phyloP scores from a whole-genome alignment of 2,888 invertebrate genomes.

The Itoplectis maculator region DNA sequence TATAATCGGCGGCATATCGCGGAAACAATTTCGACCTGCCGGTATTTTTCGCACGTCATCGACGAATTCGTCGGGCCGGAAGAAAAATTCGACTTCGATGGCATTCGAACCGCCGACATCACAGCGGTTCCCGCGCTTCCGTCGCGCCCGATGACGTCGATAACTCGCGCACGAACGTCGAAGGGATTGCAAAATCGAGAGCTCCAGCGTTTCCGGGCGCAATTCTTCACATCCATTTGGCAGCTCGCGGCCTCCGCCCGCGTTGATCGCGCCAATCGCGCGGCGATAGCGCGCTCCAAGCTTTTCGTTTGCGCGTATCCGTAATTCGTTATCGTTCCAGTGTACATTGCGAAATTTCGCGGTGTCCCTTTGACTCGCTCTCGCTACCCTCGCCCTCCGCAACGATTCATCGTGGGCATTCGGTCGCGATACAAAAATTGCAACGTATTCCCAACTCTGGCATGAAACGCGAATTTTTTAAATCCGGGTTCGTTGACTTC shows the following conservation, averaged over 20 bases:
- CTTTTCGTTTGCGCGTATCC: neutral
- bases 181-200: conserved; percentile 44
- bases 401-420: no score
- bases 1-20: no score
- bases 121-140: conserved; percentile 44
- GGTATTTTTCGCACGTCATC: conserved; percentile 11
- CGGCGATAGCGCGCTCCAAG: neutral
- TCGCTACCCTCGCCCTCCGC: no score
- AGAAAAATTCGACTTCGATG: conserved; percentile 26
- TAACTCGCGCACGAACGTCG: conserved; percentile 47
- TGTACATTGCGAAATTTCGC: neutral
- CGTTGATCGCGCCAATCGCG: conserved; percentile 60
- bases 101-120: conserved; percentile 47
- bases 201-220: conserved; percentile 24
- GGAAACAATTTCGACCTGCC: no score
- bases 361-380: no score
- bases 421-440: no score
- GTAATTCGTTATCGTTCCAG: neutral
- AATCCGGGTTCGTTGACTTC: no score
- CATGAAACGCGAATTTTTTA: no score
- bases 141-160: conserved; percentile 44
- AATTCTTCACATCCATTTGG: conserved; percentile 40
- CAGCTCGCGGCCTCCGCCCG: neutral
- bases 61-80: neutral
- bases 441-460: no score